A percentile compares a stretch with the other conserved stretches of the same genome.
These are phyloP conservation scores for Stegophylla sp. DNA, from an alignment of 2,888 invertebrate genomes.

Conservation along the genomic window DNA sequence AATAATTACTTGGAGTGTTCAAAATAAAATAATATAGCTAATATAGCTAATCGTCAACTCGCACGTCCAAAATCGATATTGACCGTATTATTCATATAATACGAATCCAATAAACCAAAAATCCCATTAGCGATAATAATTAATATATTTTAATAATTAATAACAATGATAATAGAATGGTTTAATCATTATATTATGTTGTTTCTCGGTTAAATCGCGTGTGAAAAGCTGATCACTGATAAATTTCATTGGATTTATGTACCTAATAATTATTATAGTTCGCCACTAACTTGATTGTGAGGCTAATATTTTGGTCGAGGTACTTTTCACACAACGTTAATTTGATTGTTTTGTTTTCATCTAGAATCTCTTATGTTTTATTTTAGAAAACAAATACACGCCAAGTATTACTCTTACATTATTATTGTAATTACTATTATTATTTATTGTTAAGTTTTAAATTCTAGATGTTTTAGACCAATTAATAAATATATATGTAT, in stretches of 20 bases:
- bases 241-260: conserved; percentile 4
- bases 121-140: too few relatives aligned
- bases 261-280: background rate
- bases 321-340: conserved; percentile 20
- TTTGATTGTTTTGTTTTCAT: conserved; percentile 8
- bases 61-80: too few relatives aligned
- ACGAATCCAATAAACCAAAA: too few relatives aligned
- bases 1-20: too few relatives aligned
- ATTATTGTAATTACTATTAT: conserved; percentile 38
- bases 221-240: conserved; percentile 28
- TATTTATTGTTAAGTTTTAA: conserved; percentile 56
- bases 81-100: too few relatives aligned
- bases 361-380: background rate
- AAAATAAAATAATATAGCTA: too few relatives aligned
- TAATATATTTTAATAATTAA: too few relatives aligned
- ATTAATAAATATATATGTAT: conserved; percentile 31
- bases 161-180: too few relatives aligned
- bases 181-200: background rate
- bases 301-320: conserved; percentile 36
- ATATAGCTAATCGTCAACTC: too few relatives aligned
- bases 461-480: conserved; percentile 50
- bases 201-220: conserved; percentile 6
- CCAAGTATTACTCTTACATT: conserved; percentile 19
- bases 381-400: conserved; percentile 25
- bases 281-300: background rate